phyloP scores from a whole-genome alignment of 2,888 invertebrate species.

The Deroplatys truncata region DNA sequence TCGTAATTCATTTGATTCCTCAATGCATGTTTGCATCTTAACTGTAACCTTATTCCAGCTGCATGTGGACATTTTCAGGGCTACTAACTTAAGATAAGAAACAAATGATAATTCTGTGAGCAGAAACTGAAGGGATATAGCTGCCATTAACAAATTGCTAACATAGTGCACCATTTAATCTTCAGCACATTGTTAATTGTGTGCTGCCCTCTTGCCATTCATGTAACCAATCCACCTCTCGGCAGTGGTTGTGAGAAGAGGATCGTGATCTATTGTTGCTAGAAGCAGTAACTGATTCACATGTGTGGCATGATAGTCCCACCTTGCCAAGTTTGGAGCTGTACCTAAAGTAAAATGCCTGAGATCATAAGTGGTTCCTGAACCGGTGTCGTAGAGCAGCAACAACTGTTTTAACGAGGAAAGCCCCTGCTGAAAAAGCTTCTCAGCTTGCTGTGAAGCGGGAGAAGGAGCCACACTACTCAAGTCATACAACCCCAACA shows the following conservation, averaged over 20 bases:
- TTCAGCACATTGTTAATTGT: slow-evolving; percentile 61
- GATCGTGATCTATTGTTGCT: slow-evolving; percentile 79
- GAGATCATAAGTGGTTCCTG: slow-evolving; percentile 87
- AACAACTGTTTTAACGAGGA: slow-evolving; percentile 77
- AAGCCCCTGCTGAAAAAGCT: slow-evolving; percentile 81
- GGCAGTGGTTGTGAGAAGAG: slow-evolving; percentile 76
- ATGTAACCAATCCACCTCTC: slow-evolving; percentile 93
- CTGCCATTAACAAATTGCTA: slow-evolving; percentile 45
- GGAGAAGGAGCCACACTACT: slow-evolving; percentile 70
- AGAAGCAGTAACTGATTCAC: slow-evolving; percentile 90
- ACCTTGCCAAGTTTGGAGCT: slow-evolving; percentile 91
- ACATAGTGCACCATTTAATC: slow-evolving; percentile 78
- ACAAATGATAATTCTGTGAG: neutral
- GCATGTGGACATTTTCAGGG: no score
- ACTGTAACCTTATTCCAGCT: no score
- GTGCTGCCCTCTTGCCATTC: slow-evolving; percentile 89
- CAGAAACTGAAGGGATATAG: neutral
- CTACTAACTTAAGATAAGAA: no score
- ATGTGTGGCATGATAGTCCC: slow-evolving; percentile 99
- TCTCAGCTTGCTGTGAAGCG: slow-evolving; percentile 65
- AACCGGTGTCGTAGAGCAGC: slow-evolving; percentile 90
- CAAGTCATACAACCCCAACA: slow-evolving; percentile 94
- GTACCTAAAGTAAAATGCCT: slow-evolving; percentile 86
- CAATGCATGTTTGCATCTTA: no score
- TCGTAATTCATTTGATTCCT: no score